Evolutionary conservation across 1,140 invertebrate species (phyloP), one percentile per base, ranked within the genome.

Genomic region (Zaprionus tsacasi): DNA sequence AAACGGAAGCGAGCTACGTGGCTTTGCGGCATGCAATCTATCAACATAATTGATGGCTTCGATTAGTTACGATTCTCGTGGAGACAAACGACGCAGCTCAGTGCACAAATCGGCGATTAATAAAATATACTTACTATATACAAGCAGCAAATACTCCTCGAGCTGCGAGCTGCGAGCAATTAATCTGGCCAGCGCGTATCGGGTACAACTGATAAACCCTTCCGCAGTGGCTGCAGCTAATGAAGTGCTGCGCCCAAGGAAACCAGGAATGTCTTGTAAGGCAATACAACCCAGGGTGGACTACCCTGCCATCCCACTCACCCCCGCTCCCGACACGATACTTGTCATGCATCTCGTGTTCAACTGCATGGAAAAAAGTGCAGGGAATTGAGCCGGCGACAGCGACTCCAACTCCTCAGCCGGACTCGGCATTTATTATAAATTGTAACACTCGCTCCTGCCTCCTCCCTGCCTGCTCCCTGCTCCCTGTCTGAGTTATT

Each of bases 21-120:
- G 73, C 74, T 77, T 78, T 73, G 60, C n/a, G 33, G 40, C 15
- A 38, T 54, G 71, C 88, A 85, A 91, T 91, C 89, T 91, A 91
- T 91, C 88, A 91, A 91, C 83, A 82, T 91, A 91, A 91, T 91
- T 91, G 88, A 91, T 91, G 85, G 79, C 89, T 85, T 91, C 88
- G 88, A 91, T 91, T 91, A 91, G 88, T 91, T 82, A 91, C 83
- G 79, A 89, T 70, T 76, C 82, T 70, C 81, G 86, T 50, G 75
- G 60, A 79, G 75, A 79, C 77, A 78, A 80, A 80, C 40, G 81
- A 65, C 59, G 33, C 48, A 80, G 83, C 83, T 87, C 83, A 87
- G 80, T 88, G 83, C 77, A 87, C 83, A 89, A 87, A 87, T 87
- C 83, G 83, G 64, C 83, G 78, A 87, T 87, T 87, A 87, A 87